Evolutionary conservation across 2,113 vertebrate species (phyloP), one percentile per base, ranked within the genome.

Genomic region (Albula glossodonta): DNA sequence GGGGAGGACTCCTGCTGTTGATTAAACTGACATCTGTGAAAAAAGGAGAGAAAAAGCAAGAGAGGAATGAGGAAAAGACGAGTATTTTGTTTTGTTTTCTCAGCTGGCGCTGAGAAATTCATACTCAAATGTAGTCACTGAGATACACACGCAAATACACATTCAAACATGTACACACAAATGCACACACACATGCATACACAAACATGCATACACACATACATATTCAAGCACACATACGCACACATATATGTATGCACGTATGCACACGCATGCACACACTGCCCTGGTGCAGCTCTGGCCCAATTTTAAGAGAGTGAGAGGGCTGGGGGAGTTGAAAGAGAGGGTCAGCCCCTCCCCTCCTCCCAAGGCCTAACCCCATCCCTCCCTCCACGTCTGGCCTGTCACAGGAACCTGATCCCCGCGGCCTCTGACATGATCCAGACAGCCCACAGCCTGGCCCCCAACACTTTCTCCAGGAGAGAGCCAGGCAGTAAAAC

Each of bases 401-500:
- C 95, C 96, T 97, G 97, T 98, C 97, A 97, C 93, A 95, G 96
- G 97, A 98, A 98, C 97, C 97, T 96, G 98, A 98, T 97, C 98
- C 96, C 95, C 93, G 94, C 95, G 97, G 97, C 98, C 98, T 98
- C 97, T 98, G 98, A 99, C 98, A 99, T 96, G 97, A 98, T 98
- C 97, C 98, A 99, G 98, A 98, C 97, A 97, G 96, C 95, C 97
- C 95, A 91, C 95, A 97, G 97, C 96, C 92, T 94, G 93, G 97
- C 95, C 97, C 97, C 70, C 97, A 96, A 97, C 97, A 99, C 98
- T 97, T 98, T 97, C 97, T 97, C 97, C 93, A 91, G 95, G 96
- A 97, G 96, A 97, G 97, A 96, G 96, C 96, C 96, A 97, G 96
- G 97, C 97, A 97, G 96, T 98, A 98, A 99, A 98, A 99, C 98